A percentile compares a stretch with the other conserved stretches of the same genome.
These are phyloP conservation scores for Drosophila paulistorum DNA, from an alignment of 1,140 invertebrate species.

Conservation along the genomic window DNA sequence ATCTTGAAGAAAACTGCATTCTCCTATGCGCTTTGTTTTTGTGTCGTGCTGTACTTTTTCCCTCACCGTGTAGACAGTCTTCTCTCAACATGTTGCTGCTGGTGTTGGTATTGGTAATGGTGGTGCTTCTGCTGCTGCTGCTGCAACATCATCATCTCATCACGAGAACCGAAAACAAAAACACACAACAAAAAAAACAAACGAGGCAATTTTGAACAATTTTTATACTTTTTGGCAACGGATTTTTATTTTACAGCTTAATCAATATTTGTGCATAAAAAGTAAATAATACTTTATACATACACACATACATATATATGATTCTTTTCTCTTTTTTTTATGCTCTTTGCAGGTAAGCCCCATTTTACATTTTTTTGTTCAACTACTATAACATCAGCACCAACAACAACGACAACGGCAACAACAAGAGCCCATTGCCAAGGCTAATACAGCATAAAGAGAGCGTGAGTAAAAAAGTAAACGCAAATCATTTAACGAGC, in stretches of 20 bases:
- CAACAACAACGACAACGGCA: slow-evolving; percentile 23
- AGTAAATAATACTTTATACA: slow-evolving; percentile 51
- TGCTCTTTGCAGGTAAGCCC: slow-evolving; percentile 71
- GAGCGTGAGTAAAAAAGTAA: slow-evolving; percentile 54
- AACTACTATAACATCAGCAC: not conserved
- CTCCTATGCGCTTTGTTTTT: slow-evolving; percentile 51
- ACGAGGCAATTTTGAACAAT: slow-evolving; percentile 6
- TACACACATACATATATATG: slow-evolving; percentile 19
- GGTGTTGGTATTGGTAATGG: too few species aligned
- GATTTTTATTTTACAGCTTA: slow-evolving; percentile 64
- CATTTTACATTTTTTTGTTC: slow-evolving; percentile 65
- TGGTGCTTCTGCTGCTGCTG: too few species aligned
- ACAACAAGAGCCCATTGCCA: slow-evolving; percentile 10
- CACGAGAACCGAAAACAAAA: not conserved
- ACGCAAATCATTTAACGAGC: slow-evolving; percentile 81
- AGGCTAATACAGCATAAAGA: slow-evolving; percentile 66
- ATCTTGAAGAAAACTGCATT: slow-evolving; percentile 53
- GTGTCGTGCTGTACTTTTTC: slow-evolving; percentile 68
- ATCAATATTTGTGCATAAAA: slow-evolving; percentile 76
- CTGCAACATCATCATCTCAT: slow-evolving; percentile 54
- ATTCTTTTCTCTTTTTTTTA: slow-evolving; percentile 49
- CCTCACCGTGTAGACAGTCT: slow-evolving; percentile 11
- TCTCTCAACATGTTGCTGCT: slow-evolving; percentile 58
- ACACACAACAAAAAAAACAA: too few species aligned
- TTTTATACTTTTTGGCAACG: slow-evolving; percentile 36